Conservation (phyloP, 1,140 invertebrate genomes). For the Drosophila yakuba region DNA sequence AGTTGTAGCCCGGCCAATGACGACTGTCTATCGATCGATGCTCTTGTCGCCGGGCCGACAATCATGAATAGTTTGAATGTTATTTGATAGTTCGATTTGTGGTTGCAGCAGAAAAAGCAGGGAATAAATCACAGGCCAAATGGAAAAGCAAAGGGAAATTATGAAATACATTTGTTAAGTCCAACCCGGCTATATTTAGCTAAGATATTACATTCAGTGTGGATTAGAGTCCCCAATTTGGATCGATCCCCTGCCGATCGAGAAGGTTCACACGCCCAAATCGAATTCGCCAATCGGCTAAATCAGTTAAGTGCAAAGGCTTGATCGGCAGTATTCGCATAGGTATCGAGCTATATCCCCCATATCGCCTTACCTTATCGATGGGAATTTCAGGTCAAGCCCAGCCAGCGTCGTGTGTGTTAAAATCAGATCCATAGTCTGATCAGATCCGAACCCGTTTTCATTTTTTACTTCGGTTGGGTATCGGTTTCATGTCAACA, state of each 20-base stretch:
- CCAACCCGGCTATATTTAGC: slow-evolving; percentile 1
- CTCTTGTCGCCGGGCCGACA: slow-evolving; percentile 64
- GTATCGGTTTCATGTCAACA: slow-evolving; percentile 67
- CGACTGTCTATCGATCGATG: slow-evolving; percentile 63
- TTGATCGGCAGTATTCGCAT: slow-evolving; percentile 61
- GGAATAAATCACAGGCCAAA: slow-evolving; percentile 26
- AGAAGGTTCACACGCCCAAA: slow-evolving; percentile 54
- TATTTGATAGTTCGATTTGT: slow-evolving; percentile 73
- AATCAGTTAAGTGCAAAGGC: slow-evolving; percentile 76
- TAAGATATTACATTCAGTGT: not conserved
- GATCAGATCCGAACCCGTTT: slow-evolving; percentile 53
- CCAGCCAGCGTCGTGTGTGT: slow-evolving; percentile 68
- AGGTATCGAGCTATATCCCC: slow-evolving; percentile 22
- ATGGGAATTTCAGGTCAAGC: slow-evolving; percentile 66
- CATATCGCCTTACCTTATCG: slow-evolving; percentile 69
- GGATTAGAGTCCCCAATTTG: not conserved
- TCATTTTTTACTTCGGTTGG: slow-evolving; percentile 13
- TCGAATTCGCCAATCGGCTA: slow-evolving; percentile 37
- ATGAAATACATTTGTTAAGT: slow-evolving; percentile 41
- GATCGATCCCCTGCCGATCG: slow-evolving; percentile 8
- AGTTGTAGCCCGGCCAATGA: slow-evolving; percentile 63
- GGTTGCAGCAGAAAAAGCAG: slow-evolving; percentile 52
- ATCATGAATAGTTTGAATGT: slow-evolving; percentile 64
- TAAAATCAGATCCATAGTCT: slow-evolving; percentile 73
- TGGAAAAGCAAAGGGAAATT: slow-evolving; percentile 33